Evolutionary conservation across 2,113 vertebrate genomes (phyloP), one percentile per base, ranked within the genome.

Genomic region (Shinisaurus crocodilurus): DNA sequence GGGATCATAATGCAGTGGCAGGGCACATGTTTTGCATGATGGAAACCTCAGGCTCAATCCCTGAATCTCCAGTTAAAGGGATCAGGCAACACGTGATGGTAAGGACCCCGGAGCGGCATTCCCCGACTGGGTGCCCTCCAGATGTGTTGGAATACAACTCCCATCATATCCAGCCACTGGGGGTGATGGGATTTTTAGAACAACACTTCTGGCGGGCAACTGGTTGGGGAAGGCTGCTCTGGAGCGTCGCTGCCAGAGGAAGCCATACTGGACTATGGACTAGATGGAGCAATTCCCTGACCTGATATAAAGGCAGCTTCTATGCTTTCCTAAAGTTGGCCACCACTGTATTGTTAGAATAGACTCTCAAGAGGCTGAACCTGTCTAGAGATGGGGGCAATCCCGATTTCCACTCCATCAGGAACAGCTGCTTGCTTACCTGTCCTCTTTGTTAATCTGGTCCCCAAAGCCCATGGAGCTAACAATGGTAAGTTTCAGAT

Each of bases 401-500:
- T 27, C 63, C 75, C 37, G 37, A 27, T 48, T 20, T 67, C 32
- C 63, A 67, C 69, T 81, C 69, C 32, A 69, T 60, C 18, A 63
- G 25, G 40, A 37, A 29, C 23, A n/a, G 48, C 2, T 6, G 2
- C 20, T 25, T 54, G 45, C 60, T 80, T 70, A 99, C 99, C 99
- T 99, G 97, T 99, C 98, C 87, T 99, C 98, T 95, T 99, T 99
- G 95, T 99, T 99, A 91, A 99, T 99, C 95, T 99, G 99, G 95
- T 99, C 99, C 50, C 98, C 98, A 88, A 99, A 99, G 90, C 99
- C 99, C 89, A 99, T 98, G 0, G 98, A 98, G 97, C 98, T 98
- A 82, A 99, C 98, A 6, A 99, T 96, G 10, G 98, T 99, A 91
- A 99, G 98, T 93, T 99, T 99, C 93, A 99, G 98, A 45, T 98